Evolutionary conservation across 1,140 invertebrate species (phyloP).

Genomic region (Heliothis virescens): DNA sequence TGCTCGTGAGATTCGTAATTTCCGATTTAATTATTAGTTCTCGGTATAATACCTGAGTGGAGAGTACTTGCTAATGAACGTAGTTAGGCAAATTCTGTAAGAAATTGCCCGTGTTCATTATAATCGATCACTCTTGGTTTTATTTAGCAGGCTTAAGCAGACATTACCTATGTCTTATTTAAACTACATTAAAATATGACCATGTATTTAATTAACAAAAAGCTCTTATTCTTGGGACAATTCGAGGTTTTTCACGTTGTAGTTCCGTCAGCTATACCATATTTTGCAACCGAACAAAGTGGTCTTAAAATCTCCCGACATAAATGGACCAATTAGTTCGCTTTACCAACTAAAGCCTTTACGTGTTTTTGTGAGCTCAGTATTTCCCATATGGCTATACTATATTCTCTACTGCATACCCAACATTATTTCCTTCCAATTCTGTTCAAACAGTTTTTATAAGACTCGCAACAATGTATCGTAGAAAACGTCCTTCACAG

Average conservation of each 20-base stretch:
- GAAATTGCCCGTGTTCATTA: constrained; percentile 7
- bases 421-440: constrained; percentile 21
- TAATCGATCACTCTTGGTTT: constrained; percentile 9
- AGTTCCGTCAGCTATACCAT: not conserved
- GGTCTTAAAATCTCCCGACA: not conserved
- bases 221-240: too few species aligned
- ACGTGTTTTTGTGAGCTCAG: not conserved
- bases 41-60: not conserved
- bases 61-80: constrained; percentile 23
- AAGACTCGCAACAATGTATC: constrained; percentile 27
- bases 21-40: constrained; percentile 48
- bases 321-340: not conserved
- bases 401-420: not conserved
- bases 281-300: not conserved
- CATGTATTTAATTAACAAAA: too few species aligned
- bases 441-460: constrained; percentile 10
- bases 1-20: constrained; percentile 39
- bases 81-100: constrained; percentile 8
- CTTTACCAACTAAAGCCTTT: not conserved
- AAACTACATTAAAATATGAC: too few species aligned
- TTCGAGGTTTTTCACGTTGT: too few species aligned
- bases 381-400: not conserved
- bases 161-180: not conserved
- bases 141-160: not conserved
- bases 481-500: constrained; percentile 40